Conservation (phyloP, 2,888 invertebrate genomes). For the Oithona nana region DNA sequence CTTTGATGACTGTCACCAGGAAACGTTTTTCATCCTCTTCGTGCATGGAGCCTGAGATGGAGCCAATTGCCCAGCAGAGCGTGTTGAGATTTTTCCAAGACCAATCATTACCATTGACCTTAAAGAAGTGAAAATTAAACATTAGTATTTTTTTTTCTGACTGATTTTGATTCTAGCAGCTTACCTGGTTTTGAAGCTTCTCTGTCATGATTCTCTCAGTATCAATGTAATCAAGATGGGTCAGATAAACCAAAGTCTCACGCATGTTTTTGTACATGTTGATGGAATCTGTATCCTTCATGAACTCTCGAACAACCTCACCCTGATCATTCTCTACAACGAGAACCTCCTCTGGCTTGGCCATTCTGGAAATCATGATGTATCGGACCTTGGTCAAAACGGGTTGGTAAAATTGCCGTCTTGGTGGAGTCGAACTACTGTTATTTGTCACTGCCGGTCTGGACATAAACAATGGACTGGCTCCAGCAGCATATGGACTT, state of each 20-base stretch:
- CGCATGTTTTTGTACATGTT: conserved; percentile 99
- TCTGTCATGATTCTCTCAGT: conserved; percentile 98
- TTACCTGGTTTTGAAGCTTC: conserved; percentile 72
- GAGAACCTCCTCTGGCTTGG: conserved; percentile 96
- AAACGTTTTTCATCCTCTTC: conserved; percentile 99
- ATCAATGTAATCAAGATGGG: conserved; percentile 92
- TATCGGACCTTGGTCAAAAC: conserved; percentile 62
- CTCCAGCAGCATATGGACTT: conserved; percentile 44
- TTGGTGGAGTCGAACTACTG: conserved; percentile 27
- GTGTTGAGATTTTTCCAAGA: conserved; percentile 99
- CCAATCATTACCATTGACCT: conserved; percentile 90
- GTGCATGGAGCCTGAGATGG: conserved; percentile 94
- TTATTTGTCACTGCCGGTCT: conserved; percentile 26
- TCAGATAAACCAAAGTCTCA: conserved; percentile 88
- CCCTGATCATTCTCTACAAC: conserved; percentile 99
- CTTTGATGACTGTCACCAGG: conserved; percentile 94
- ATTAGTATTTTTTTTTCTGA: neutral
- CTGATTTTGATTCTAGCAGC: conserved; percentile 2
- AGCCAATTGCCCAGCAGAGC: conserved; percentile 97
- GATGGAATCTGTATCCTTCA: conserved; percentile 99
- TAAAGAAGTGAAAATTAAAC: neutral
- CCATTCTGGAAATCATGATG: conserved; percentile 99
- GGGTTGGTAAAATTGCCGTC: conserved; percentile 54
- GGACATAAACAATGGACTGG: conserved; percentile 27
- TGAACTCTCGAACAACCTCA: conserved; percentile 95